phyloP scores from a whole-genome alignment of 2,113 vertebrate genomes.

The Mus pahari region DNA sequence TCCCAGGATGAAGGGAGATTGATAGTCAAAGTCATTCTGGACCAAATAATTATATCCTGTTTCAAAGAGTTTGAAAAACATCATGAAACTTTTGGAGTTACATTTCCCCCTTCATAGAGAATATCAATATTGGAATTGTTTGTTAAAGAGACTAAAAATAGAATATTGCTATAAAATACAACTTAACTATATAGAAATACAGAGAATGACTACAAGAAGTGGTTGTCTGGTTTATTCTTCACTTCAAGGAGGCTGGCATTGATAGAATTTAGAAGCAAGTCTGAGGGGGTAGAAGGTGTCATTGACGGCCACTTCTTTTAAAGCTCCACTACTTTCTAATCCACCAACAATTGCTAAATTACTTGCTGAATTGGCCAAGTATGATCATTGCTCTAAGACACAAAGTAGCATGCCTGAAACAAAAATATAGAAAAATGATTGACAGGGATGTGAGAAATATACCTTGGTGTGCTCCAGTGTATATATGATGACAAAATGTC shows the following conservation, averaged over 20 bases:
- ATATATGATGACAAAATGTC: neutral
- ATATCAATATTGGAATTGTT: neutral
- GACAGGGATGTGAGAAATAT: neutral
- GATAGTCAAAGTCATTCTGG: neutral
- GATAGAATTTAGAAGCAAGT: neutral
- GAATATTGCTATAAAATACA: neutral
- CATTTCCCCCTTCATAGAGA: neutral
- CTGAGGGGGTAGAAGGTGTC: neutral
- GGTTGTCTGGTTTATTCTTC: neutral
- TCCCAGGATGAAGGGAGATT: too few species aligned
- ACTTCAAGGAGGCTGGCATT: neutral
- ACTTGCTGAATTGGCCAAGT: neutral
- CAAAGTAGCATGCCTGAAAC: neutral
- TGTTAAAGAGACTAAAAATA: neutral
- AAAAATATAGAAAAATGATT: neutral
- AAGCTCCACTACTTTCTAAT: neutral
- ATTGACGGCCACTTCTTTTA: neutral
- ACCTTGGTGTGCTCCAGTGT: neutral
- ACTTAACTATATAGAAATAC: neutral
- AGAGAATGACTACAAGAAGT: rapidly evolving
- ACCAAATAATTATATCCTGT: neutral
- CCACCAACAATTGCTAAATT: neutral
- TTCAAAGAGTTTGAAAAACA: neutral
- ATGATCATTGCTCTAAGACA: neutral
- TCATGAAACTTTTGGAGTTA: neutral